Conservation (phyloP, 2,888 invertebrate species). For the Anoplius nigerrimus region DNA sequence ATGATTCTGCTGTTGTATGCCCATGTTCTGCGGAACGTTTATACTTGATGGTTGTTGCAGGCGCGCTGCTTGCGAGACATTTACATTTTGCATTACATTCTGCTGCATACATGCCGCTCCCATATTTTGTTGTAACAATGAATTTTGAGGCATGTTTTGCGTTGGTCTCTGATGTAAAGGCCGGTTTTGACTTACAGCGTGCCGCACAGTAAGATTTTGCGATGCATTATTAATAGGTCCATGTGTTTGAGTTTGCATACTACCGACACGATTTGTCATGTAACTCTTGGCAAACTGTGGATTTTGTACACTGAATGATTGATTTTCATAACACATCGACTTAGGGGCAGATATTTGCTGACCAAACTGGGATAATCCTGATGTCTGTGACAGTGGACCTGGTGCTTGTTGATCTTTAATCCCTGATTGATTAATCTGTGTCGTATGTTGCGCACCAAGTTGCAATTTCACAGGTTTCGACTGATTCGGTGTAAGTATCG, state of each 20-base stretch:
- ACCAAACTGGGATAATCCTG: conserved; percentile 30
- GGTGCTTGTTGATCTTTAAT: conserved; percentile 30
- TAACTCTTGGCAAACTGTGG: conserved; percentile 67
- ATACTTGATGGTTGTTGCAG: conserved; percentile 39
- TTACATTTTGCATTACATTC: conserved; percentile 35
- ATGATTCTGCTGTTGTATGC: conserved; percentile 50
- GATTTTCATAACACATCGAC: conserved; percentile 58
- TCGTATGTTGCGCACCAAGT: conserved; percentile 23
- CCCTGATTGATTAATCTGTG: conserved; percentile 42
- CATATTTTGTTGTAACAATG: conserved; percentile 43
- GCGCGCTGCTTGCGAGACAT: conserved; percentile 37
- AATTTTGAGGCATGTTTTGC: conserved; percentile 35
- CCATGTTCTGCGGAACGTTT: conserved; percentile 10
- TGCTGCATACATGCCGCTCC: conserved; percentile 21
- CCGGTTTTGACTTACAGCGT: conserved; percentile 42
- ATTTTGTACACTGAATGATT: conserved; percentile 65
- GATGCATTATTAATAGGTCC: conserved; percentile 44
- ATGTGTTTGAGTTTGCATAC: conserved; percentile 47
- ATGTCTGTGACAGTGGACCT: conserved; percentile 10
- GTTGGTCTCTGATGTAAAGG: conserved; percentile 43
- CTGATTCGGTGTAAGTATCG: conserved; percentile 24
- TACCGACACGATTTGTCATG: conserved; percentile 50
- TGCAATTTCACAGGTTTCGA: conserved; percentile 37
- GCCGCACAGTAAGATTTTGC: conserved; percentile 48
- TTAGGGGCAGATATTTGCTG: conserved; percentile 37